Evolutionary conservation across 1,140 invertebrate genomes (phyloP), one percentile per base, ranked within the genome.

Genomic region (Cephus cinctus): DNA sequence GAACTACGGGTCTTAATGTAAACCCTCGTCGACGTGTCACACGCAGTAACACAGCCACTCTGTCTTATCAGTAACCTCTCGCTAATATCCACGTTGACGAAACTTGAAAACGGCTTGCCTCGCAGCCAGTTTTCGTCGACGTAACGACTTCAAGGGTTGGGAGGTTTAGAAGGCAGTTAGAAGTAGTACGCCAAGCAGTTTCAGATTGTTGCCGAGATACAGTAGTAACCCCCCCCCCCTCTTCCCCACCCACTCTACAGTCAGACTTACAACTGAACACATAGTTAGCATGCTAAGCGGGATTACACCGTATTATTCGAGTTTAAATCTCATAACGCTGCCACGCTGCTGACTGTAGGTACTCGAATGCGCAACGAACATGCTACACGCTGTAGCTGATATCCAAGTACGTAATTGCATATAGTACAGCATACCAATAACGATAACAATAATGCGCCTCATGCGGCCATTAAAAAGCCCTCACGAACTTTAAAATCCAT

Each of bases 131-230:
- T 36, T 36, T 14, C 11, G 11, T 9, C 35, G 6, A 14, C 11
- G 1, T 36, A 9, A 11, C 8, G 14, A 36, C 14, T 16, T 8
- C 27, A 36, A 8, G 20, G n/a, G 12, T 39, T 47, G 19, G 22
- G 19, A 41, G 30, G 35, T 35, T 34, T 31, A 36, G 9, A 21
- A 18, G 40, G 9, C 15, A 16, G 35, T 16, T 36, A 8, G 35
- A 36, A 36, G 35, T 36, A 36, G 35, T 11, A 11, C 8, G 30
- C 45, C 30, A 23, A 60, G 34, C 23, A 57, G 48, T 57, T 61
- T 41, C 42, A 57, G 54, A 61, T 61, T 57, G 42, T 54, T 45
- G 22, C 41, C 22, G 4, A 21, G 50, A 57, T 61, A 61, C 54
- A n/a, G 40, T 12, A 25, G 44, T 20, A 25, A n/a, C n/a, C n/a